Percentiles rank a stretch among this genome's conserved stretches.
Evolutionary conservation across 2,888 invertebrate genomes (phyloP).

Genomic region (Drosophila testacea): DNA sequence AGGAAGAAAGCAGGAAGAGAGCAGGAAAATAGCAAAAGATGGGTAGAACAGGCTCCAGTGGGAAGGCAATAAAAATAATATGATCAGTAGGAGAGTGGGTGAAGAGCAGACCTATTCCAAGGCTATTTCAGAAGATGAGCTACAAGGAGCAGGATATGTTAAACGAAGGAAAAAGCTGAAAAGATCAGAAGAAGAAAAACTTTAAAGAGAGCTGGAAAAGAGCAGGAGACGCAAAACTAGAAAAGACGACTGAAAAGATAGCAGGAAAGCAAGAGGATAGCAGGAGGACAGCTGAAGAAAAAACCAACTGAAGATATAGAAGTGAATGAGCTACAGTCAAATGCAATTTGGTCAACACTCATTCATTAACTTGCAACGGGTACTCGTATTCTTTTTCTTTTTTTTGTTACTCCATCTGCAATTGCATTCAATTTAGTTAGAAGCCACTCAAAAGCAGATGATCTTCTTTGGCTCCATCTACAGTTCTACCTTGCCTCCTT

Average conservation of each 20-base stretch:
- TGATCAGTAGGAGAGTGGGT: background rate
- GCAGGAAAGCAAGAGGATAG: background rate
- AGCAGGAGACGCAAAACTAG: background rate
- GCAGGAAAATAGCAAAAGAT: background rate
- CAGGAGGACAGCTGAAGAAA: background rate
- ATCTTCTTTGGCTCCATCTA: constrained; percentile 29
- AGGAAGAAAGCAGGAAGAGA: background rate
- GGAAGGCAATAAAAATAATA: background rate
- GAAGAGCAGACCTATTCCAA: background rate
- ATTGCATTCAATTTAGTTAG: constrained; percentile 80
- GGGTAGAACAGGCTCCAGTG: too few relatives aligned
- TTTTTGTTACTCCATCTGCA: constrained; percentile 40
- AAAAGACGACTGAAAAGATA: too few relatives aligned
- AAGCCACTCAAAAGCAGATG: constrained; percentile 38
- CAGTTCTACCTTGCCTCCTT: background rate
- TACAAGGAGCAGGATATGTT: background rate
- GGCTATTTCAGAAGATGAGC: too few relatives aligned
- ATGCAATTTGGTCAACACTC: constrained; percentile 78
- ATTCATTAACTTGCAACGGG: constrained; percentile 71
- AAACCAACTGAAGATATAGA: background rate
- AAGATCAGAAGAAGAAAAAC: background rate
- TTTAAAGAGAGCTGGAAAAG: too few relatives aligned
- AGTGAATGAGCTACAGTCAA: constrained; percentile 21
- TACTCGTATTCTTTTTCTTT: background rate
- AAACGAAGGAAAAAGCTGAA: background rate